Conservation (phyloP, 2,888 invertebrate genomes). For the Agriotes lineatus region DNA sequence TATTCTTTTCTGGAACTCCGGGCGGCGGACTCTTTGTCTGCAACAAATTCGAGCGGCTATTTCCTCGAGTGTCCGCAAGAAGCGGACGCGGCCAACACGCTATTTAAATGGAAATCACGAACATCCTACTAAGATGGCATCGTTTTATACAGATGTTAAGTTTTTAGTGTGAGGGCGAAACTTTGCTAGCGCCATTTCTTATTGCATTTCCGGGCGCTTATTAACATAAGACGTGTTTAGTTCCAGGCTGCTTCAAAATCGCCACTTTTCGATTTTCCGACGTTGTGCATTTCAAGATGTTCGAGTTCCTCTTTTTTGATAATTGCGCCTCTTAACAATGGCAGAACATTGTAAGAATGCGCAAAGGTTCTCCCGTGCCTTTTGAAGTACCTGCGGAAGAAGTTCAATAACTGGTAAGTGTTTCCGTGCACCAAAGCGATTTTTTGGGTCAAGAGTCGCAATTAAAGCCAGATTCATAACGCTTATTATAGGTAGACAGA, state of each 20-base stretch:
- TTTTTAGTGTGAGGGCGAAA: conserved; percentile 30
- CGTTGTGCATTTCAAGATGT: too few relatives aligned
- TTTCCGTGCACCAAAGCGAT: conserved; percentile 20
- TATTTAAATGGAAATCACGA: conserved; percentile 52
- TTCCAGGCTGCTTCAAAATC: too few relatives aligned
- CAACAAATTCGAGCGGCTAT: conserved; percentile 50
- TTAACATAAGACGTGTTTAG: conserved; percentile 25
- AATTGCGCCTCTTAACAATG: conserved; percentile 1
- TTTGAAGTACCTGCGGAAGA: conserved; percentile 23
- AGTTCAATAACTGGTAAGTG: conserved; percentile 32
- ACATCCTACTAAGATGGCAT: conserved; percentile 46
- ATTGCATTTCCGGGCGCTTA: conserved; percentile 21
- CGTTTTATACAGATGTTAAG: conserved; percentile 47
- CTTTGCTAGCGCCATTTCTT: conserved; percentile 17
- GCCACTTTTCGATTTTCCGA: too few relatives aligned
- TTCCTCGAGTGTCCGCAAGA: conserved; percentile 52
- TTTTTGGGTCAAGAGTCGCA: conserved; percentile 22
- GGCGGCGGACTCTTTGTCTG: conserved; percentile 33
- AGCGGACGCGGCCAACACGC: conserved; percentile 49
- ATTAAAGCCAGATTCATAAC: conserved; percentile 10
- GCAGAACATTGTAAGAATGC: conserved; percentile 8
- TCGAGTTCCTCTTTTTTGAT: neutral
- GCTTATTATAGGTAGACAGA: neutral
- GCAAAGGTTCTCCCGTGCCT: conserved; percentile 18
- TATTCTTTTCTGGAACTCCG: conserved; percentile 25